These are phyloP conservation scores for Garrulus glandarius DNA, from an alignment of 2,797 vertebrate genomes.

Conservation along the genomic window DNA sequence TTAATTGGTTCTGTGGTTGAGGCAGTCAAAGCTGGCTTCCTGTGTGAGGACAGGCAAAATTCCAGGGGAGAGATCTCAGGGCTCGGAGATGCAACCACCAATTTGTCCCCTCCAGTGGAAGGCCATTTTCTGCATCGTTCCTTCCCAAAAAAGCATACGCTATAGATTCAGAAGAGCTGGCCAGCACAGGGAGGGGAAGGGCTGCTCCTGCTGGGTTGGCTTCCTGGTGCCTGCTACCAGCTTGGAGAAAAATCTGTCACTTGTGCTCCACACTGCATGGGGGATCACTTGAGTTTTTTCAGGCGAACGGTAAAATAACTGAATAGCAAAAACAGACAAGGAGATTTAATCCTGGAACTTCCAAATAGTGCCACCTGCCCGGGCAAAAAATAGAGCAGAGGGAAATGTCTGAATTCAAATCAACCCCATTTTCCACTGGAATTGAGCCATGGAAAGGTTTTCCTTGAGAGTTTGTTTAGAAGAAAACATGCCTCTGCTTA, in stretches of 20 bases:
- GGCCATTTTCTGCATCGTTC: neutral
- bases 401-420: neutral
- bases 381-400: neutral
- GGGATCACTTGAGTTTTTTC: neutral
- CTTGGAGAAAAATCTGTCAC: conserved; percentile 34
- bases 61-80: neutral
- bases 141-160: neutral
- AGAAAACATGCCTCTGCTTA: neutral
- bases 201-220: neutral
- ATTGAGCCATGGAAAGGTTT: neutral
- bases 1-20: neutral
- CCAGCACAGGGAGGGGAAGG: neutral
- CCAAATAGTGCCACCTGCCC: neutral
- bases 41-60: neutral
- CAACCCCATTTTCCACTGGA: neutral
- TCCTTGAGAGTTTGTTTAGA: neutral
- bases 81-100: neutral
- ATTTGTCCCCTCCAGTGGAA: neutral
- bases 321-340: neutral
- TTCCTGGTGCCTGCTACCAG: neutral
- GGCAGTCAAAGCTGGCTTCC: neutral
- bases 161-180: neutral
- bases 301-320: neutral
- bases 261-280: neutral
- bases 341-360: neutral